Evolutionary conservation across 2,113 vertebrate genomes (phyloP), one percentile per base, ranked within the genome.

Genomic region (Clarias macrocephalus): DNA sequence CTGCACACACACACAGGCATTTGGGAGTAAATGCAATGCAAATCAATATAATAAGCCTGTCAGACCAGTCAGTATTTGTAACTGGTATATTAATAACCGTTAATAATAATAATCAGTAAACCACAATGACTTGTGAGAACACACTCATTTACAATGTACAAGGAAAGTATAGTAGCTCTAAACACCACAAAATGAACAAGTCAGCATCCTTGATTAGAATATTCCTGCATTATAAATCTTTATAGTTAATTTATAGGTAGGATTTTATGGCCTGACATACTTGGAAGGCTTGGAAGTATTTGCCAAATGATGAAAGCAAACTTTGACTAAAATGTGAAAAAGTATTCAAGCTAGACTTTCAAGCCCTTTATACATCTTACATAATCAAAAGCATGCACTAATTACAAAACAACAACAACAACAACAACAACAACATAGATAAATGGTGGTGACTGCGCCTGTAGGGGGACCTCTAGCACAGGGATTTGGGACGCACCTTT

Each of bases 401-500:
- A 79, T n/a, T 28, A 56, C 75, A 56, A 6, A 28, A 28, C 30
- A 42, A 73, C 48, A 42, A 48, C 10, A 21, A 73, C n/a, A 28
- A 28, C 30, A 42, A 73, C 48, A 42, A 48, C 10, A 21, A 73
- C n/a, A 48, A 25, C 25, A 10, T 4, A 0, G 15, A 79, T 0
- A 3, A 63, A 28, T 85, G 11, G 11, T 48, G 63, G 59, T 76
- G 33, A 63, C 3, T 57, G 48, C 19, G 21, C 1, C 42, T n/a
- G 68, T 72, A 33, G 83, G 72, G 37, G 11, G 57, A 33, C 37
- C 10, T 81, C 90, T 75, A 96, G 88, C 94, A 95, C 54, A 95
- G 92, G n/a, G 94, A 92, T 81, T 95, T 95, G 0, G 95, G 93
- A 3, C 95, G 93, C 62, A 93, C 92, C 90, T 95, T 96, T 0